Conservation (phyloP, 2,888 invertebrate species). For the Seira ritae region DNA sequence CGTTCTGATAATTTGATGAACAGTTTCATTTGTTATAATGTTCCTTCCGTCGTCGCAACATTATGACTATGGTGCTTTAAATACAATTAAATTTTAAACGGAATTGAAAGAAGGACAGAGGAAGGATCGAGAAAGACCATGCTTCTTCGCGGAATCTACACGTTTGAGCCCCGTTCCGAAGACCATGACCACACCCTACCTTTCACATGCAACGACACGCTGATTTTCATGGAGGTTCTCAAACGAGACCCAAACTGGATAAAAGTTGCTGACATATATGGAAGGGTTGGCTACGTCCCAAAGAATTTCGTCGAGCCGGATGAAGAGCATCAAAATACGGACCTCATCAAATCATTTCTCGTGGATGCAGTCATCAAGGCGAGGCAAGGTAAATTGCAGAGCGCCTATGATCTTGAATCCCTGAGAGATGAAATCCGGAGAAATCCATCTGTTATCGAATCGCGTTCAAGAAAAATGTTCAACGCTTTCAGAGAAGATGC, state of each 20-base stretch:
- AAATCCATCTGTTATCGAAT: conserved; percentile 16
- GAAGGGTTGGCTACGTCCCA: conserved; percentile 58
- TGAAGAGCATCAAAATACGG: conserved; percentile 16
- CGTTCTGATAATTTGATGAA: too few species aligned
- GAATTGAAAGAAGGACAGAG: too few species aligned
- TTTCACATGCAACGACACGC: conserved; percentile 49
- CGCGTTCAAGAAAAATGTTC: conserved; percentile 12
- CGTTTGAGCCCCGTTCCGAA: conserved; percentile 50
- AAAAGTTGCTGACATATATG: conserved; percentile 47
- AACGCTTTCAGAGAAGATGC: background rate
- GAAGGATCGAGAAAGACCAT: too few species aligned
- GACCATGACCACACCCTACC: conserved; percentile 49
- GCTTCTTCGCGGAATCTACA: conserved; percentile 55
- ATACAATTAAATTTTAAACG: too few species aligned
- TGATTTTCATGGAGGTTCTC: conserved; percentile 48
- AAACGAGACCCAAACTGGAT: conserved; percentile 57
- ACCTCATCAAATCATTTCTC: conserved; percentile 40
- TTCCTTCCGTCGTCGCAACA: too few species aligned
- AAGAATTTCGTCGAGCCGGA: conserved; percentile 48
- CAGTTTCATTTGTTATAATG: too few species aligned
- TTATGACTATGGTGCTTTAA: too few species aligned
- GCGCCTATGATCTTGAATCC: conserved; percentile 24
- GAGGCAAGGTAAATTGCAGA: conserved; percentile 28
- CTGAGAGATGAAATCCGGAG: conserved; percentile 43
- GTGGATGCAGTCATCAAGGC: conserved; percentile 45